Evolutionary conservation across 2,113 vertebrate species (phyloP), one percentile per base, ranked within the genome.

Genomic region (Atractosteus spatula): DNA sequence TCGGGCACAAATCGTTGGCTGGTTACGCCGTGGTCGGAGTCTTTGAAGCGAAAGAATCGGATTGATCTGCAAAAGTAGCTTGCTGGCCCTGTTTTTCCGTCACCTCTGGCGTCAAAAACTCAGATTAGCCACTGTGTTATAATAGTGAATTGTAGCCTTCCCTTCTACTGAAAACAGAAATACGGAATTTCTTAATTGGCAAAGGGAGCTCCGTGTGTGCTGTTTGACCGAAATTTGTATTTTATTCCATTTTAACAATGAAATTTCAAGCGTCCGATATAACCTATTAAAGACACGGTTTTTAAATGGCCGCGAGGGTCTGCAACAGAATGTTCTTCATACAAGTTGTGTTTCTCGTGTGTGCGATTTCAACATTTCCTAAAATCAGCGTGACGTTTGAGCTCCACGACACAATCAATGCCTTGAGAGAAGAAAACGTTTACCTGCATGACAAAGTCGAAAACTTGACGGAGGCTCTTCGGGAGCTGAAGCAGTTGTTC

Each of bases 321-420:
- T 16, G 59, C 42, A 41, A 64, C n/a, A 70, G 55, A 43, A 77
- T 77, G 76, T 45, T 13, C 3, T 0, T 70, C 14, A 16, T 62
- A 1, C 14, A 62, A 4, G 8, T 64, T 17, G 41, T 45, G 29
- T 47, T 73, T 11, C 16, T 69, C 11, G 10, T 77, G 10, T 67
- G 61, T 59, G 66, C 47, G 13, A 5, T 65, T 41, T 65, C 54
- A 0, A 17, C 44, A 13, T 62, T 62, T 11, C 51, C 66, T 11
- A 13, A 65, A 66, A 47, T 43, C 14, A 69, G 74, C 63, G 10
- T 10, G 7, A 75, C 78, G 70, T 94, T 93, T 62, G 90, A 93
- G 51, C 86, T 94, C 1, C 92, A 94, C 81, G 92, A 95, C 55
- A 91, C 91, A 0, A 92, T 94, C 72, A 88, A 91, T 10, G 74